Base-by-base conservation (phyloP, 92 coral and sea anemone species). In the Actinernus sp. region DNA sequence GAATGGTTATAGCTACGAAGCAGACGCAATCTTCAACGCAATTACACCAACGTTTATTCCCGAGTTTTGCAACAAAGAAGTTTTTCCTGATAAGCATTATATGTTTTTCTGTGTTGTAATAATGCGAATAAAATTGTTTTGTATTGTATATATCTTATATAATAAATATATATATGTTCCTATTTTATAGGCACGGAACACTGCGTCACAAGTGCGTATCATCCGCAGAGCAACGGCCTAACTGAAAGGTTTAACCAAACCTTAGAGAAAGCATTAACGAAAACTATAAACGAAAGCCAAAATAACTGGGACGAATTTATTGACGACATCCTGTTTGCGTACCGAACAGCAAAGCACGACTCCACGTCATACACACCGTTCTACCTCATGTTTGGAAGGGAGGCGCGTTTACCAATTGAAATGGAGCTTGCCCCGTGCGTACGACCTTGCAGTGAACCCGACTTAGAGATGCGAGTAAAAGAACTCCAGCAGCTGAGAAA, bases 251-350 rank as follows among this genome's bases (percentile, higher is more conserved):
- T 61, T 10, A 61, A 61, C 36, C 53, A 61, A 26, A 43, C 49
- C 22, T 0, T 37, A 10, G 20, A 37, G 57, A 28, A 52, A 21
- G 32, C 52, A 1, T 27, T 61, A 2, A 16, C 18, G 62, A 66
- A 66, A 52, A 17, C 26, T 5, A 30, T 34, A 9, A 55, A 68
- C 6, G 76, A 68, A 9, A 34, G 47, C 9, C 76, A 68, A 20
- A 53, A 53, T 33, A 24, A 68, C 40, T 68, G 76, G 76, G 76
- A 68, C 20, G 76, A 53, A 32, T 24, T 43, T 45, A 37, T 68
- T 2, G 64, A 34, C 32, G 64, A 39, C 17, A 55, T 68, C 27
- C 14, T 68, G 54, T 68, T 68, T 40, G 65, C 76, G 4, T 54
- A 68, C 24, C 65, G 76, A 22, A 54, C 76, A 17, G 26, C 65